phyloP scores from a whole-genome alignment of 2,797 vertebrate species.

The Balearica regulorum region DNA sequence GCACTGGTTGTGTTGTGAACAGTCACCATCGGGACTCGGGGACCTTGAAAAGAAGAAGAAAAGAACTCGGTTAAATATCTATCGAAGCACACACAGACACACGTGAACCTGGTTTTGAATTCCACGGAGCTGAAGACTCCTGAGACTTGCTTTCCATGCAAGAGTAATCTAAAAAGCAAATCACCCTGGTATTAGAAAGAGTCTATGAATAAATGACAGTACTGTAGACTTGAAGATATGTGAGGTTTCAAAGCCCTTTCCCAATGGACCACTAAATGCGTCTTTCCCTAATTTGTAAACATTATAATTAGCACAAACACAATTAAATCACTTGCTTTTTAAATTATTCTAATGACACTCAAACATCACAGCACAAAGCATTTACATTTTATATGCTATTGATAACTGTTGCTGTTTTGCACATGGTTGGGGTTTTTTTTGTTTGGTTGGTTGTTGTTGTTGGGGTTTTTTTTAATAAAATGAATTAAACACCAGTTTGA shows the following conservation, averaged over 20 bases:
- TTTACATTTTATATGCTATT: neutral
- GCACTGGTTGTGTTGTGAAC: constrained; percentile 72
- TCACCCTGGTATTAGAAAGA: constrained; percentile 31
- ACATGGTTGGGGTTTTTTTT: neutral
- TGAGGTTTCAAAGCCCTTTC: constrained; percentile 10
- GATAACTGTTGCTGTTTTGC: neutral
- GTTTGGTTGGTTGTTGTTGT: too few relatives aligned
- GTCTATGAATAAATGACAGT: constrained; percentile 42
- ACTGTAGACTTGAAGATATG: neutral
- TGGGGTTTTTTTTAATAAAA: neutral
- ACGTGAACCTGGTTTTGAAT: neutral
- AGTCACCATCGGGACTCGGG: constrained; percentile 76
- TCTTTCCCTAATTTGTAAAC: constrained; percentile 36
- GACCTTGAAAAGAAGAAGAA: constrained; percentile 67
- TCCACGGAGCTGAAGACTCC: neutral
- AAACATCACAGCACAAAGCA: neutral
- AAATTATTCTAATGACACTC: neutral
- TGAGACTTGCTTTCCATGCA: neutral
- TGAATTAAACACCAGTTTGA: constrained; percentile 1
- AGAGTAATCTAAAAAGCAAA: constrained; percentile 36
- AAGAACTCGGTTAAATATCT: neutral
- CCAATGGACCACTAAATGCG: neutral
- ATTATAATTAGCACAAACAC: constrained; percentile 38
- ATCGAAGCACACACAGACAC: neutral
- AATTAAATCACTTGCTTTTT: neutral